A percentile compares a stretch with the other conserved stretches of the same genome.
Conservation (phyloP, 2,113 vertebrate species). For the Platycercus adscitus region DNA sequence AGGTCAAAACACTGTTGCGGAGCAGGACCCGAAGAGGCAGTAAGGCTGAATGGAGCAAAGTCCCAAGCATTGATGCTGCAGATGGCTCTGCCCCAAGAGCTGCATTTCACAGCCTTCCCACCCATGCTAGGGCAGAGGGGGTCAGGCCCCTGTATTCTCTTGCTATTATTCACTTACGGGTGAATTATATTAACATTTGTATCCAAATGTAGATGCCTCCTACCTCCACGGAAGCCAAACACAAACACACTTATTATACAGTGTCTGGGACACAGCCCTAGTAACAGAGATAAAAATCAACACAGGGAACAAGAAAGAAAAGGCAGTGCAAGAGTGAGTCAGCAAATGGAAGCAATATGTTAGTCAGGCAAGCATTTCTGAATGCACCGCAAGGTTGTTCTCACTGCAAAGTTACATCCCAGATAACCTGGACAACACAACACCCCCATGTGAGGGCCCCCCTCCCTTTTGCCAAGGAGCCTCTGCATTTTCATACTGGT, state of each 20-base stretch:
- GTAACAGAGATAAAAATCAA: conserved; percentile 58
- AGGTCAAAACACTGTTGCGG: rapidly evolving
- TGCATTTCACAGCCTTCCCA: not conserved
- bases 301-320: conserved; percentile 23
- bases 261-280: conserved; percentile 23
- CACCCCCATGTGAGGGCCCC: not conserved
- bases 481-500: not conserved
- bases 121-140: rapidly evolving
- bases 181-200: not conserved
- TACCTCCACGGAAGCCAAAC: not conserved
- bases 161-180: not conserved
- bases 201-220: conserved; percentile 5
- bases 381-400: not conserved
- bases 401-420: not conserved
- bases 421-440: not conserved
- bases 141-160: not conserved
- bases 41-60: rapidly evolving
- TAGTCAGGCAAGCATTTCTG: not conserved
- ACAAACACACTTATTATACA: not conserved
- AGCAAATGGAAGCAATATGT: conserved; percentile 28
- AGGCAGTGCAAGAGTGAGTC: conserved; percentile 55
- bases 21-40: not conserved
- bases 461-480: not conserved
- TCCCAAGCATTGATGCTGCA: not conserved
- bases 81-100: not conserved